Conservation (phyloP, 2,113 vertebrate genomes). For the Sturnus vulgaris region DNA sequence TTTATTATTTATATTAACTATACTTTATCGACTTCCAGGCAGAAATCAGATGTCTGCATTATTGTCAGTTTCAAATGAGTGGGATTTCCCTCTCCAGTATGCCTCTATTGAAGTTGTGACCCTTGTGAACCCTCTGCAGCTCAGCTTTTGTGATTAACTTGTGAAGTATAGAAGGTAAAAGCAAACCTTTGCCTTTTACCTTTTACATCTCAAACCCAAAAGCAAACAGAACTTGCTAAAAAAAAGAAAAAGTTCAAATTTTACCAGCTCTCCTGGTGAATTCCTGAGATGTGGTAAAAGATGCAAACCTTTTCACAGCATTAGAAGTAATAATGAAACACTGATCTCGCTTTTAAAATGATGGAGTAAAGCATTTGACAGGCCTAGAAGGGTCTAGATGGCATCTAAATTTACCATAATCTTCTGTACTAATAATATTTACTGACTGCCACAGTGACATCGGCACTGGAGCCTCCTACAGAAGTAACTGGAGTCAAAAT, state of each 20-base stretch:
- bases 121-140: neutral
- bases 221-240: neutral
- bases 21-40: neutral
- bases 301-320: neutral
- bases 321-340: neutral
- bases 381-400: neutral
- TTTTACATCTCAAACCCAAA: neutral
- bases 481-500: neutral
- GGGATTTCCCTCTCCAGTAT: neutral
- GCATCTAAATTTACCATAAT: neutral
- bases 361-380: neutral
- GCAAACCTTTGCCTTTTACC: neutral
- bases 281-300: neutral
- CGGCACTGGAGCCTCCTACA: accelerated
- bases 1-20: neutral
- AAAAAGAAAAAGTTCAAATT: neutral
- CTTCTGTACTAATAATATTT: neutral
- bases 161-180: neutral
- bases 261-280: neutral
- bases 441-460: no score
- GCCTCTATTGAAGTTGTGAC: neutral
- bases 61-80: neutral
- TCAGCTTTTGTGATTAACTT: neutral
- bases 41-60: neutral
- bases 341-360: neutral